These are phyloP conservation scores for Xanthorhoe designata DNA, from an alignment of 2,888 invertebrate species.

Conservation along the genomic window DNA sequence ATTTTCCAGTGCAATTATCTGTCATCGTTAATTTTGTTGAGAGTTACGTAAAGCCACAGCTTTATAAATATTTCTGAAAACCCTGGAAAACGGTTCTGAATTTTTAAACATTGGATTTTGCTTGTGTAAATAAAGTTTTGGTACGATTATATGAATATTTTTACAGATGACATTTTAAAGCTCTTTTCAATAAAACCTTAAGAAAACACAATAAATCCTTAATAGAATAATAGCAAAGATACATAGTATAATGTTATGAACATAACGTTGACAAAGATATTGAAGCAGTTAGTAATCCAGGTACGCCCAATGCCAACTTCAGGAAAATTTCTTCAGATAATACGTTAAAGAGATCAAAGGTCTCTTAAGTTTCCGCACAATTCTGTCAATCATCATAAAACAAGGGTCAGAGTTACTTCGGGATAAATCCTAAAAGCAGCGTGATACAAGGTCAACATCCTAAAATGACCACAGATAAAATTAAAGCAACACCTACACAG, in stretches of 20 bases:
- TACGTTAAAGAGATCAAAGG: background rate
- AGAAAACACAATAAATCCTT: too few relatives aligned
- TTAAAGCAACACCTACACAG: constrained; percentile 5
- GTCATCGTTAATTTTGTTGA: too few relatives aligned
- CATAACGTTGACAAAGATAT: background rate
- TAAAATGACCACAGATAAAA: constrained; percentile 10
- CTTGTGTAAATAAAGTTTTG: too few relatives aligned
- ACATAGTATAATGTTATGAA: background rate
- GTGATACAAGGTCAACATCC: constrained; percentile 17
- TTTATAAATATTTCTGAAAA: too few relatives aligned
- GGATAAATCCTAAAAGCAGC: constrained; percentile 3
- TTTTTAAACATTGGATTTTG: too few relatives aligned
- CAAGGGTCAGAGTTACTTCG: constrained; percentile 1
- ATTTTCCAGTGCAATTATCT: too few relatives aligned
- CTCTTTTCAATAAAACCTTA: too few relatives aligned
- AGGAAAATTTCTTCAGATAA: background rate
- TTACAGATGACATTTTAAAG: too few relatives aligned
- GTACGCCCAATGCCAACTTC: background rate
- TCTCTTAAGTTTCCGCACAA: background rate
- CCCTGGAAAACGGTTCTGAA: too few relatives aligned
- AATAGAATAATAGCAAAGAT: background rate
- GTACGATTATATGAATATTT: too few relatives aligned
- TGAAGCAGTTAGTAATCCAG: background rate
- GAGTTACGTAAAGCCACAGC: too few relatives aligned
- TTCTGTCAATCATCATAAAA: constrained; percentile 15